These are phyloP conservation scores for Aurelia aurita complex sp. Pacific DNA, from an alignment of 30 jellyfish, hydroid and myxozoan species.

Conservation along the genomic window DNA sequence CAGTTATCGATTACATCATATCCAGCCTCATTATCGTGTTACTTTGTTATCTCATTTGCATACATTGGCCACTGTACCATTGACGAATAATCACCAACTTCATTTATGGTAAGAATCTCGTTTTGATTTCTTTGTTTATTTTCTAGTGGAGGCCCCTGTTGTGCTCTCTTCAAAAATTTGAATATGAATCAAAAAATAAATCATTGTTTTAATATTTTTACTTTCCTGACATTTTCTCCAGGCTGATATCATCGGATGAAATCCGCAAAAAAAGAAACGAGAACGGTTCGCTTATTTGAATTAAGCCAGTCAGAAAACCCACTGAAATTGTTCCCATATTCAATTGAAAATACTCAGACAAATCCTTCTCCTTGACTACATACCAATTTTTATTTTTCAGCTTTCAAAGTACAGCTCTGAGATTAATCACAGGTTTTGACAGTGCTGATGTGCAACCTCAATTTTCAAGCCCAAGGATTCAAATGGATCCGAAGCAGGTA, in stretches of 20 bases:
- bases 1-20: conserved; percentile 95
- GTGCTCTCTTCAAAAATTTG: too few relatives aligned
- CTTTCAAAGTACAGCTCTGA: conserved; percentile 85
- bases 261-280: too few relatives aligned
- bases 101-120: conserved; percentile 81
- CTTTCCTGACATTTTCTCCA: too few relatives aligned
- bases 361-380: not conserved
- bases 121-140: not conserved
- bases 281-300: too few relatives aligned
- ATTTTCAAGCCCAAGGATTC: conserved; percentile 78
- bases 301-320: too few relatives aligned
- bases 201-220: too few relatives aligned
- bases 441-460: conserved; percentile 95
- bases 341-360: not conserved
- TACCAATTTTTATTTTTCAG: conserved; percentile 23
- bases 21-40: conserved; percentile 96
- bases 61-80: conserved; percentile 80
- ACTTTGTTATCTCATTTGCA: conserved; percentile 88
- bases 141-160: not conserved
- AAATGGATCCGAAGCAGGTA: conserved; percentile 85
- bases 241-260: too few relatives aligned
- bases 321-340: too few relatives aligned
- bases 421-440: conserved; percentile 92
- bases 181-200: too few relatives aligned
- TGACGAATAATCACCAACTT: conserved; percentile 79